These are phyloP conservation scores for Chiloscyllium punctatum DNA, from an alignment of 2,797 vertebrate species.

Conservation along the genomic window DNA sequence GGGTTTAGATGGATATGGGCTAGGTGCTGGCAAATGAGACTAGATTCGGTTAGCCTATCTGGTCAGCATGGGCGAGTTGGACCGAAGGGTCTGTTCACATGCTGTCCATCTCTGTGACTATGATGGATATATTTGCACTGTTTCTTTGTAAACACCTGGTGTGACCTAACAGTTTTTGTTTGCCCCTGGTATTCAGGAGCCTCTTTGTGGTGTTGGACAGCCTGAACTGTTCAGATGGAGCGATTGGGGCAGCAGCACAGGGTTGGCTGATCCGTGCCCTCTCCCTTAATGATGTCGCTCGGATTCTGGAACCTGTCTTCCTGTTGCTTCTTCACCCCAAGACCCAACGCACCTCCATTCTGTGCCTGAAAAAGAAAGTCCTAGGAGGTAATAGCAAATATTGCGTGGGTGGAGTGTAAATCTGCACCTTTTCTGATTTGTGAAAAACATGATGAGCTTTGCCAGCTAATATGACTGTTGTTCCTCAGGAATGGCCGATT, in stretches of 20 bases:
- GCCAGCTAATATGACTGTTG: not conserved
- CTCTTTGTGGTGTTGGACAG: constrained; percentile 92
- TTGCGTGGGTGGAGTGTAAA: not conserved
- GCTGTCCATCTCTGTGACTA: not conserved
- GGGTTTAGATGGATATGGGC: too few relatives aligned
- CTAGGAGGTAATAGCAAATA: constrained; percentile 60
- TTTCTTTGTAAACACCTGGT: not conserved
- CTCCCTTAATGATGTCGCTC: constrained; percentile 79
- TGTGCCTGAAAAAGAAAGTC: constrained; percentile 69
- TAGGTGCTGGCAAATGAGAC: too few relatives aligned
- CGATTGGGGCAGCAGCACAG: constrained; percentile 80
- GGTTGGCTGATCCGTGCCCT: constrained; percentile 87
- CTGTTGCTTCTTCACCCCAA: constrained; percentile 85
- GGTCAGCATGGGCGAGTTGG: too few relatives aligned
- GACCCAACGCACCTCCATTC: constrained; percentile 79
- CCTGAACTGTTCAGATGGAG: constrained; percentile 77
- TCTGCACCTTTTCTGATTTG: not conserved
- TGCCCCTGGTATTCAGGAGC: constrained; percentile 62
- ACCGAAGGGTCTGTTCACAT: not conserved
- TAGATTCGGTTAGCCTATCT: too few relatives aligned
- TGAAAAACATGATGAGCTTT: not conserved
- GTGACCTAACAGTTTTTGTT: not conserved
- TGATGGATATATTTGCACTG: not conserved
- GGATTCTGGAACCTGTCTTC: constrained; percentile 86
- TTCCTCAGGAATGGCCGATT: not conserved